These are phyloP conservation scores for Epinephelus cyanopodus DNA, from an alignment of 2,113 vertebrate species.

Conservation along the genomic window DNA sequence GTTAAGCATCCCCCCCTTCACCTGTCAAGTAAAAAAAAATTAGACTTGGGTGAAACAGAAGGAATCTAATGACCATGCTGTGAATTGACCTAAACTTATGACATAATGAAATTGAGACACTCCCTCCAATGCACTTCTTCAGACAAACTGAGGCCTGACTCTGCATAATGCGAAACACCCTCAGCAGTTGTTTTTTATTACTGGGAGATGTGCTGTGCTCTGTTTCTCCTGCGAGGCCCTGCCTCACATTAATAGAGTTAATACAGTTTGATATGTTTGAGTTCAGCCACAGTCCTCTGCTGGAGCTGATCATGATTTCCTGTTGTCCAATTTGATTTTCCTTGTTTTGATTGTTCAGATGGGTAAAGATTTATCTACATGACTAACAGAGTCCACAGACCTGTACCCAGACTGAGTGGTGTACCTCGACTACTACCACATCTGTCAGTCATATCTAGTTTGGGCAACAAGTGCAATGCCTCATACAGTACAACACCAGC, in stretches of 20 bases:
- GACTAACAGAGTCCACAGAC: neutral
- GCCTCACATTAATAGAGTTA: neutral
- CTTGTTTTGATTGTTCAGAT: constrained; percentile 12
- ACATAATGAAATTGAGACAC: neutral
- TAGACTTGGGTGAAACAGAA: neutral
- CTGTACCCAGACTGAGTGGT: neutral
- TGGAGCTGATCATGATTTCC: constrained; percentile 11
- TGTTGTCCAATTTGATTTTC: constrained; percentile 12
- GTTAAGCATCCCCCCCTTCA: too few species aligned
- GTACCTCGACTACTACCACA: neutral
- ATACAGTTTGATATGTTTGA: neutral
- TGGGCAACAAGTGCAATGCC: neutral
- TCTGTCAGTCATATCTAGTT: neutral
- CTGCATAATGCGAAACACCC: constrained; percentile 52
- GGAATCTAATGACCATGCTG: constrained; percentile 20
- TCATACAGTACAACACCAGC: neutral
- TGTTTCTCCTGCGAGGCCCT: neutral
- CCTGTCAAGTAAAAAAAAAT: too few species aligned
- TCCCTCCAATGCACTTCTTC: constrained; percentile 16
- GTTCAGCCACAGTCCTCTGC: neutral
- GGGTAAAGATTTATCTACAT: neutral
- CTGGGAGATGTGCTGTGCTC: constrained; percentile 1
- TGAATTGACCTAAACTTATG: constrained; percentile 41
- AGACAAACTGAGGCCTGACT: constrained; percentile 34
- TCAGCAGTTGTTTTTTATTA: constrained; percentile 39